A percentile compares a stretch with the other conserved stretches of the same genome.
These are phyloP conservation scores for Erannis defoliaria DNA, from an alignment of 2,888 invertebrate genomes.

Conservation along the genomic window DNA sequence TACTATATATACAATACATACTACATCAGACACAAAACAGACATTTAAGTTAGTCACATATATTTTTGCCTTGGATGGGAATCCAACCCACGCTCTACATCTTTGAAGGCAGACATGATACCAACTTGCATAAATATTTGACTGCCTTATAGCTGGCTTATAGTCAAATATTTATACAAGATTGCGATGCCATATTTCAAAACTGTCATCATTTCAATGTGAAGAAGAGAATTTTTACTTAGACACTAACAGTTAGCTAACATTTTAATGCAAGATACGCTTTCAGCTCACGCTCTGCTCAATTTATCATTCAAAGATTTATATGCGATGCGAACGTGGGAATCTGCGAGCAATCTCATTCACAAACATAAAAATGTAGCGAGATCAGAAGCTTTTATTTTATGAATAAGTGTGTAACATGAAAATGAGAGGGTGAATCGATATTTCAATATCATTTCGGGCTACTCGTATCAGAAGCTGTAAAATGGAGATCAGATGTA, in stretches of 20 bases:
- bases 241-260: slow-evolving; percentile 8
- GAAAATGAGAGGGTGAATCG: slow-evolving; percentile 21
- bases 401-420: slow-evolving; percentile 31
- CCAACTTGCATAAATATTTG: no score
- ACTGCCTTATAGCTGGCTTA: no score
- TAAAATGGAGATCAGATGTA: slow-evolving; percentile 8
- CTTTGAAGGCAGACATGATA: no score
- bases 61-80: no score
- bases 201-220: not conserved
- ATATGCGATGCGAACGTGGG: slow-evolving; percentile 47
- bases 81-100: no score
- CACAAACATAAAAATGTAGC: slow-evolving; percentile 33
- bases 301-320: slow-evolving; percentile 39
- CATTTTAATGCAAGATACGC: slow-evolving; percentile 16
- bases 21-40: no score
- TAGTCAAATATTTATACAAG: no score
- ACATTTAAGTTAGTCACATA: no score
- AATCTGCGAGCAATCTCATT: slow-evolving; percentile 53
- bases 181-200: no score
- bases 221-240: not conserved
- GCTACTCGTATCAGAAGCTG: slow-evolving; percentile 15
- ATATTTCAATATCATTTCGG: slow-evolving; percentile 29
- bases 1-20: no score
- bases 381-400: slow-evolving; percentile 35
- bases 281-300: slow-evolving; percentile 24